These are phyloP conservation scores for Pemphredon lugubris DNA, from an alignment of 2,888 invertebrate genomes.

Conservation along the genomic window DNA sequence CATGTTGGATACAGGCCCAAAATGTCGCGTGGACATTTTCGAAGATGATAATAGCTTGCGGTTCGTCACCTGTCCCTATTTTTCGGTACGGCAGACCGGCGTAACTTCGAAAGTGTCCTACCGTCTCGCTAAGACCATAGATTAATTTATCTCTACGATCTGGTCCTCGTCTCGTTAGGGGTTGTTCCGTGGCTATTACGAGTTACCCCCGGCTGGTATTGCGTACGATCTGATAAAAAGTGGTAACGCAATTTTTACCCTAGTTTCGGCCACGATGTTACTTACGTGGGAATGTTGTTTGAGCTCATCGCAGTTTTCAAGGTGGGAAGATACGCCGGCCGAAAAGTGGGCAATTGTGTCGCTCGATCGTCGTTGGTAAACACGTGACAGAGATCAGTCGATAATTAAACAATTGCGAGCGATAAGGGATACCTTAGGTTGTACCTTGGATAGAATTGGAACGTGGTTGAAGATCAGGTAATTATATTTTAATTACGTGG, in stretches of 20 bases:
- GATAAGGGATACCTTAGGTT: too few species aligned
- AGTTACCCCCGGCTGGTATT: constrained; percentile 19
- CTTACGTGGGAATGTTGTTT: constrained; percentile 24
- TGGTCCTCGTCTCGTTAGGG: constrained; percentile 64
- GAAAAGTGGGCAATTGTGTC: too few species aligned
- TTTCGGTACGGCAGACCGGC: neutral
- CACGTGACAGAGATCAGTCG: too few species aligned
- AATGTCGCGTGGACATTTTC: too few species aligned
- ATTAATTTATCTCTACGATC: constrained; percentile 67
- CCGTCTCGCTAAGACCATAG: constrained; percentile 33
- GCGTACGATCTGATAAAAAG: constrained; percentile 39
- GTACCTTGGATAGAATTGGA: too few species aligned
- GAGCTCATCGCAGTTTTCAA: constrained; percentile 14
- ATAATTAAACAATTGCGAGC: too few species aligned
- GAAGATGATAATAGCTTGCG: too few species aligned
- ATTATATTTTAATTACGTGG: too few species aligned
- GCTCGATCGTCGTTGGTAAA: too few species aligned
- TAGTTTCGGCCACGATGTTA: constrained; percentile 18
- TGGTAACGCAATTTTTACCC: constrained; percentile 52
- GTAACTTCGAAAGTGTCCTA: neutral
- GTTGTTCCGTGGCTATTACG: constrained; percentile 56
- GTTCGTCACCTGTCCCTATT: neutral
- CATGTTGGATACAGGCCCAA: neutral
- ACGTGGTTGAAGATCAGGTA: too few species aligned
- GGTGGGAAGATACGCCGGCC: too few species aligned